Evolutionary conservation across 2,797 vertebrate genomes (phyloP), one percentile per base, ranked within the genome.

Genomic region (Xenentodon cancila): DNA sequence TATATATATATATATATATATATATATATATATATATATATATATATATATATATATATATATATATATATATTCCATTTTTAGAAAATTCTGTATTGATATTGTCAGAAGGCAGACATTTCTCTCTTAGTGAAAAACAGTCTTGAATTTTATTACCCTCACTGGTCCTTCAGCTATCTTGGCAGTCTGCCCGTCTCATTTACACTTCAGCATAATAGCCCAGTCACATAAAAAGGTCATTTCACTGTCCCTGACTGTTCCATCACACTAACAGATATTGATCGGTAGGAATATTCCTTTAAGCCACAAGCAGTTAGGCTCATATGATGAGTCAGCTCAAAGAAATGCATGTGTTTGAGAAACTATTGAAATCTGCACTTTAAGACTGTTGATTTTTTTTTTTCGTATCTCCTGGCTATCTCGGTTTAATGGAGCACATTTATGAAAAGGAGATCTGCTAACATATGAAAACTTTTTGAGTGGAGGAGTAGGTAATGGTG

Each of bases 251-350:
- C 76, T 80, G 79, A 84, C 82, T 76, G 70, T 84, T 92, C 79
- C n/a, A 78, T 92, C 89, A 82, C 52, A 55, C 73, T 87, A 87
- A 88, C 79, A 77, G 68, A 65, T 91, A 91, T 92, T 87, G 88
- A 92, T 91, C 82, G 64, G 73, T 45, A 62, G 75, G 54, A 87
- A 88, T 87, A 82, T 84, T 64, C 79, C 81, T 90, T 78, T 72
- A 78, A 83, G 86, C 81, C 82, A 84, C 76, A 79, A 79, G 62
- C 79, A 66, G 60, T 72, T 69, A 30, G 58, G 48, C 71, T 74
- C 32, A 37, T 54, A 59, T 62, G 87, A 83, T 84, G 85, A 85
- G 54, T 88, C 87, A 86, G 83, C 82, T 47, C n/a, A 71, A 68
- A 72, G 48, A 76, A 82, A 73, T 80, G 49, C 65, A 64, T 77